Conservation (phyloP, 2,113 vertebrate genomes). For the Dipodomys stephensi region DNA sequence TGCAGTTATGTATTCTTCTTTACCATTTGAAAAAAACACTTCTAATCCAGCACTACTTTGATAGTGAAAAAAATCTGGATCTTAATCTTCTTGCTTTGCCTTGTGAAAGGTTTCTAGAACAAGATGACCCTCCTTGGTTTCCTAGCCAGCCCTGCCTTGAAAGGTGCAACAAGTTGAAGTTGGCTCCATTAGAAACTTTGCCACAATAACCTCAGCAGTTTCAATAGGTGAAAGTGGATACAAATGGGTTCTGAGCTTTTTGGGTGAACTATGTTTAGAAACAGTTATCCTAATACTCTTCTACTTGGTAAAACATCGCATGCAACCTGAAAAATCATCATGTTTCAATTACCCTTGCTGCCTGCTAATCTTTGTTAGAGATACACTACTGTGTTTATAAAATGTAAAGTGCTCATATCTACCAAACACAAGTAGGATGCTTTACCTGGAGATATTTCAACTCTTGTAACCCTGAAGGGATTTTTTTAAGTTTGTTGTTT, state of each 20-base stretch:
- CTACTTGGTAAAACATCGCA: neutral
- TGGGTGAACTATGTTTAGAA: neutral
- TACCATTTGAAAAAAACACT: neutral
- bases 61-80: neutral
- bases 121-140: neutral
- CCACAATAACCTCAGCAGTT: neutral
- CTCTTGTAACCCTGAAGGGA: conserved; percentile 92
- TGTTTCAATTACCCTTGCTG: neutral
- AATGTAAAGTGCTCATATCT: neutral
- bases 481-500: conserved; percentile 95
- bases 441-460: conserved; percentile 96
- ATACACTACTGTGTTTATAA: conserved; percentile 6
- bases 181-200: neutral
- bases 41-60: neutral
- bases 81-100: neutral
- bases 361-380: conserved; percentile 21
- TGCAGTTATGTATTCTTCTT: neutral
- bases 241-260: neutral
- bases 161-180: neutral
- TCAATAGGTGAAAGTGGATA: neutral
- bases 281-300: neutral
- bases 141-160: neutral
- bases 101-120: conserved; percentile 7
- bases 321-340: neutral
- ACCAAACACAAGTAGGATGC: conserved; percentile 22